Base-by-base conservation (phyloP, 2,888 invertebrate species). In the Habrosyne pyritoides region DNA sequence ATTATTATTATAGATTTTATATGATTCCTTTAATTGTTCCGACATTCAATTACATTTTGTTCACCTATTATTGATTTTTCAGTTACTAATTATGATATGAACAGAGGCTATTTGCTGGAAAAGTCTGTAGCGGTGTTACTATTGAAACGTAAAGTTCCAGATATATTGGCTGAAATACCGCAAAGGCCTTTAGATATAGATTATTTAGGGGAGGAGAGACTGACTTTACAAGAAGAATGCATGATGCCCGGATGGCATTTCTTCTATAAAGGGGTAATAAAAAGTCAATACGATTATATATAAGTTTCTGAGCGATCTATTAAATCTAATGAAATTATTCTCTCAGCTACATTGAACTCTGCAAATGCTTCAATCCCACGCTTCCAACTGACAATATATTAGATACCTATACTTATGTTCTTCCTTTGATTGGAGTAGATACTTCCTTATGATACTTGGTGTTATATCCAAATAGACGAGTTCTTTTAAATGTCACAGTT, bases 171-270 rank as follows among this genome's bases (percentile, higher is more conserved):
- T 0, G 89, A 91, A 60, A 57, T 80, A 2, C 90, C 91, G 1
- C 54, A 82, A 21, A 74, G 86, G 2, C 53, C 84, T 0, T 56
- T 89, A 0, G 60, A 60, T 0, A 47, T 89, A 1, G 86, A 86
- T 59, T 89, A 71, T 63, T 64, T 52, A 47, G 84, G 79, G 0
- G 75, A 81, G 8, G 74, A 77, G 10, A 10, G n/a, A 0, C 58
- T 85, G 0, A 46, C 60, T 0, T 58, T 89, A 8, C 89, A 89
- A 36, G 84, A 91, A 18, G 87, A 91, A 58, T 91, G 91, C 63
- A 21, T 89, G 6, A 81, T 79, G 36, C 21, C 80, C 0, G 90
- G 91, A 2, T 91, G 89, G 89, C 91, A 91, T 61, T 91, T 86
- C 69, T 88, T 87, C 64, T 84, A 81, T 53, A 79, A 72, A 69